Percentiles rank a stretch among this genome's conserved stretches.
These are phyloP conservation scores for Trematocara unimaculatum DNA, from an alignment of 2,113 vertebrate species.

Conservation along the genomic window DNA sequence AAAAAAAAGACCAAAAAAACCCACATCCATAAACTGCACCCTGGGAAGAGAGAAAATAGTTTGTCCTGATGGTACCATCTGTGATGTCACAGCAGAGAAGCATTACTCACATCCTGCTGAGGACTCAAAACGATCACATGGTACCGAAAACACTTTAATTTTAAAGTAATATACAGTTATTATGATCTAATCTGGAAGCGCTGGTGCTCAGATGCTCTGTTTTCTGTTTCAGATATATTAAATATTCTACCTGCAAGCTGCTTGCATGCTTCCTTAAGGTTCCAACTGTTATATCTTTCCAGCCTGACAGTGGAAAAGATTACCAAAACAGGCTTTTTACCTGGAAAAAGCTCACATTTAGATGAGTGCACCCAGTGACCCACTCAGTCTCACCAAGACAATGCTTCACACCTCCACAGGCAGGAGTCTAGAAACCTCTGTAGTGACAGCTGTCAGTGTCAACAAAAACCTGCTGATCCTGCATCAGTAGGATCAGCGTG, in stretches of 20 bases:
- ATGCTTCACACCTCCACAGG: not conserved
- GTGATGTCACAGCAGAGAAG: conserved; percentile 16
- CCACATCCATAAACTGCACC: not conserved
- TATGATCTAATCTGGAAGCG: not conserved
- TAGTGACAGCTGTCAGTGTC: not conserved
- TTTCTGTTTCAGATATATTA: not conserved
- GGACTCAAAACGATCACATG: not conserved
- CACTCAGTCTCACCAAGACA: not conserved
- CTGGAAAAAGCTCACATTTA: not conserved
- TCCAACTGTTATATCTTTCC: not conserved
- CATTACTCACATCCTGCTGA: not conserved
- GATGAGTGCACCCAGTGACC: not conserved
- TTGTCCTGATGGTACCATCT: not conserved
- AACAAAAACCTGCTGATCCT: not conserved
- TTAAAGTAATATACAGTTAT: not conserved
- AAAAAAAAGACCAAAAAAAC: not conserved
- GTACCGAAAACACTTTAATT: not conserved
- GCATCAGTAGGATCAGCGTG: not conserved
- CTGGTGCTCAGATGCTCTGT: not conserved
- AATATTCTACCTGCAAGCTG: not conserved
- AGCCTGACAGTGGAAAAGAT: not conserved
- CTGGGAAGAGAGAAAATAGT: not conserved
- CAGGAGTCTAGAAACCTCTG: not conserved
- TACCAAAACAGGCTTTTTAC: not conserved
- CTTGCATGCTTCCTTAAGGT: not conserved